phyloP scores from a whole-genome alignment of 2,888 invertebrate species.

The Rhyacophila evoluta region DNA sequence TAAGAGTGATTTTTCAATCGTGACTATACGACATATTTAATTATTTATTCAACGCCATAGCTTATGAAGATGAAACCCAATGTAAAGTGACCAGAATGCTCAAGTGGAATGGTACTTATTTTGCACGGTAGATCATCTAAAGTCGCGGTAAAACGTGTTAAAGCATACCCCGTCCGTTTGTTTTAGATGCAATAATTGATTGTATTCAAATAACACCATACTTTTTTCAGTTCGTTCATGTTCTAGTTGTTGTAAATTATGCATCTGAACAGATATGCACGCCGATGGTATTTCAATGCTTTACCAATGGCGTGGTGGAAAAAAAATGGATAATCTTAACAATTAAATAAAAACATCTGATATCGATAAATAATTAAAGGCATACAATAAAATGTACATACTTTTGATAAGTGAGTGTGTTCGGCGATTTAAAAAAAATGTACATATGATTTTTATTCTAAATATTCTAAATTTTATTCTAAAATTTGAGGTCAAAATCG shows the following conservation, averaged over 20 bases:
- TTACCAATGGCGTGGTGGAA: neutral
- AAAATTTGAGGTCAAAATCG: too few species aligned
- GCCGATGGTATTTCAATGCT: neutral
- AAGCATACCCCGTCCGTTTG: neutral
- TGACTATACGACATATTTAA: too few species aligned
- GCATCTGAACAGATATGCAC: neutral
- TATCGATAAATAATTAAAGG: neutral
- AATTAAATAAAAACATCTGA: neutral
- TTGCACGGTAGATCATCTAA: neutral
- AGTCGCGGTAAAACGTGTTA: neutral
- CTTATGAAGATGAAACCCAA: too few species aligned
- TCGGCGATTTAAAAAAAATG: too few species aligned
- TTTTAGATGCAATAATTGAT: constrained; percentile 21
- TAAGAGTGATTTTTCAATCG: too few species aligned
- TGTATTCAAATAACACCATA: neutral
- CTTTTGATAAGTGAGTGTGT: too few species aligned
- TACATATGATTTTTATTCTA: too few species aligned
- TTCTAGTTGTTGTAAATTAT: neutral
- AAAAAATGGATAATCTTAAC: neutral
- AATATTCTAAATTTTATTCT: too few species aligned
- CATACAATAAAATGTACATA: neutral
- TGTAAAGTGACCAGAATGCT: too few species aligned
- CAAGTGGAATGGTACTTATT: neutral
- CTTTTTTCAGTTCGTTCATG: neutral
- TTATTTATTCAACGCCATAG: too few species aligned